Conservation (phyloP, 1,140 invertebrate genomes). For the Sipha flava region DNA sequence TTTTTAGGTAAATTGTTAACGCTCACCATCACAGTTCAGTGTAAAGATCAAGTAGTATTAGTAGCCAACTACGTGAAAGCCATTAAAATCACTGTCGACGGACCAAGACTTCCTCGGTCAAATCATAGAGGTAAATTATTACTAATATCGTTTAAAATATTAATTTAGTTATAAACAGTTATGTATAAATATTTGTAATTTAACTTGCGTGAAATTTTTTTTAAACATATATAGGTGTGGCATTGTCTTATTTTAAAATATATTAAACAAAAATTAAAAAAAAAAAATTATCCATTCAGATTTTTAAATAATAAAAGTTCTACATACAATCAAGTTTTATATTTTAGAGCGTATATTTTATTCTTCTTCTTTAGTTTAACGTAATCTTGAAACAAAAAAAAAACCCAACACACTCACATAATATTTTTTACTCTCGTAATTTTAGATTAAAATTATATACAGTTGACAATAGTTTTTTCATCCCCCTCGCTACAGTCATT, state of each 20-base stretch:
- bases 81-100: constrained; percentile 98
- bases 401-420: neutral
- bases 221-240: too few relatives aligned
- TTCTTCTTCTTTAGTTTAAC: neutral
- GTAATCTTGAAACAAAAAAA: neutral
- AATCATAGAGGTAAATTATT: constrained; percentile 57
- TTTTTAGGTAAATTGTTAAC: constrained; percentile 14
- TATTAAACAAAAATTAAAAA: too few relatives aligned
- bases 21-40: constrained; percentile 20
- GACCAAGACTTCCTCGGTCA: constrained; percentile 87
- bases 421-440: neutral
- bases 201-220: too few relatives aligned
- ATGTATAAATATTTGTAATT: too few relatives aligned
- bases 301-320: too few relatives aligned
- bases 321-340: neutral
- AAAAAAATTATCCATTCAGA: too few relatives aligned
- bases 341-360: neutral
- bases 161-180: too few relatives aligned
- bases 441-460: constrained; percentile 29
- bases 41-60: constrained; percentile 37
- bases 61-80: constrained; percentile 88
- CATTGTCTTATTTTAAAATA: too few relatives aligned
- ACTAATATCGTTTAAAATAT: too few relatives aligned
- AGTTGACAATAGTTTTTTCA: constrained; percentile 12
- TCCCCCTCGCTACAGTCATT: constrained; percentile 9